Evolutionary conservation across 2,797 vertebrate genomes (phyloP).

Genomic region (Taenioides sp.): DNA sequence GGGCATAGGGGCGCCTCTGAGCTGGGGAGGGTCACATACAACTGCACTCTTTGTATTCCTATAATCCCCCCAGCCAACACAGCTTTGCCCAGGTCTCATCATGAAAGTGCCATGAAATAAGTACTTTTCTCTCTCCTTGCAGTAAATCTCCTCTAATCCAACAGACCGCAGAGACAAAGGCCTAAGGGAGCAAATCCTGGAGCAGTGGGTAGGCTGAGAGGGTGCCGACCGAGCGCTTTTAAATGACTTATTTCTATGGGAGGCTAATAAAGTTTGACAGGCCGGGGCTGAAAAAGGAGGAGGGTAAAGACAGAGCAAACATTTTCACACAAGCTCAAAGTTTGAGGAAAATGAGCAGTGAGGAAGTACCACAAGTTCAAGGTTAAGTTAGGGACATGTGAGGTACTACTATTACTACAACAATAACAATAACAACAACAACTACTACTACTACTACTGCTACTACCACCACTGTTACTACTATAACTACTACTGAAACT

Average conservation of each 20-base stretch:
- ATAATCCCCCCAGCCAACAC: slow-evolving; percentile 86
- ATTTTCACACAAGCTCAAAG: slow-evolving; percentile 72
- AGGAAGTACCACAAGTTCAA: neutral
- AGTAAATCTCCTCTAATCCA: slow-evolving; percentile 87
- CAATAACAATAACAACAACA: too few species aligned
- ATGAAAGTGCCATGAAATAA: slow-evolving; percentile 87
- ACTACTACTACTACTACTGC: too few species aligned
- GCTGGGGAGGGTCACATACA: slow-evolving; percentile 79
- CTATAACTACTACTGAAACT: too few species aligned
- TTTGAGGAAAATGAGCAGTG: slow-evolving; percentile 48
- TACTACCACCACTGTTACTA: too few species aligned
- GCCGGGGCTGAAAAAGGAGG: slow-evolving; percentile 75
- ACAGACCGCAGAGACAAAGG: slow-evolving; percentile 80
- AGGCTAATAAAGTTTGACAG: slow-evolving; percentile 88
- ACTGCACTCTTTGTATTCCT: slow-evolving; percentile 81
- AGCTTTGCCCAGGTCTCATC: slow-evolving; percentile 87
- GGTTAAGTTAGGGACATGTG: neutral
- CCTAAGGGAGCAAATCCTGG: slow-evolving; percentile 81
- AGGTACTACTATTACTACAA: neutral
- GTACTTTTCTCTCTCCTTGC: slow-evolving; percentile 80
- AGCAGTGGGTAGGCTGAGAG: slow-evolving; percentile 82
- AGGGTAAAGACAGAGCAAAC: slow-evolving; percentile 63
- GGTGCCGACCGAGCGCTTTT: slow-evolving; percentile 80
- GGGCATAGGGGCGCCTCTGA: slow-evolving; percentile 49
- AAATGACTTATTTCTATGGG: slow-evolving; percentile 86